A percentile compares a stretch with the other conserved stretches of the same genome.
phyloP scores from a whole-genome alignment of 2,888 invertebrate genomes.

The Emmelina monodactyla region DNA sequence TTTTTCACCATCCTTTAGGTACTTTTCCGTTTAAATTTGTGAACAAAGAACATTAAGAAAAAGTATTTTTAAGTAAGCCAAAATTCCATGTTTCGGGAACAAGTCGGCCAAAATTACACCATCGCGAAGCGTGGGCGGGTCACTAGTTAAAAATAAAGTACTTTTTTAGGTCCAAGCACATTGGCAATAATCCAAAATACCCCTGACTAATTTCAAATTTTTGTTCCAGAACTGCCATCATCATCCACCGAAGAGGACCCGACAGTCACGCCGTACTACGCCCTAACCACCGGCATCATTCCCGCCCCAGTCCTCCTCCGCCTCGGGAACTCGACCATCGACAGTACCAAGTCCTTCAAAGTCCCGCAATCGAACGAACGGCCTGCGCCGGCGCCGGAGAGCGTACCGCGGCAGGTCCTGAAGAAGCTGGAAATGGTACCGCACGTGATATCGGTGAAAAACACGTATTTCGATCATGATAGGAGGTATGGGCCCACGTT shows the following conservation, averaged over 20 bases:
- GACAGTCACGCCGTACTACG: conserved; percentile 53
- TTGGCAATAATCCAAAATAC: too few relatives aligned
- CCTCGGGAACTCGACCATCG: conserved; percentile 58
- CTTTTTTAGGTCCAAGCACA: too few relatives aligned
- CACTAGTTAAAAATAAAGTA: too few relatives aligned
- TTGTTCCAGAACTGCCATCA: conserved; percentile 26
- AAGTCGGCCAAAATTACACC: too few relatives aligned
- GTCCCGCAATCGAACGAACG: conserved; percentile 43
- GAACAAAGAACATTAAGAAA: too few relatives aligned
- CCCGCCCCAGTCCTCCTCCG: conserved; percentile 53
- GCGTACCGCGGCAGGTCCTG: conserved; percentile 16
- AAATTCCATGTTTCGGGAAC: too few relatives aligned
- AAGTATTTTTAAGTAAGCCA: too few relatives aligned
- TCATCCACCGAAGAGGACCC: conserved; percentile 34
- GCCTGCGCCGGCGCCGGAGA: conserved; percentile 16
- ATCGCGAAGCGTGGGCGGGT: too few relatives aligned
- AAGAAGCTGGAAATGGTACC: conserved; percentile 35
- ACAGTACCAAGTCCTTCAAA: conserved; percentile 58
- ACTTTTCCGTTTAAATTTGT: too few relatives aligned
- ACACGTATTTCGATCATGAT: conserved; percentile 56
- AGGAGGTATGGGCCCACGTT: conserved; percentile 76
- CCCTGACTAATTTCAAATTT: conserved; percentile 3
- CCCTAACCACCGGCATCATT: conserved; percentile 42
- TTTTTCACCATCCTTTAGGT: too few relatives aligned
- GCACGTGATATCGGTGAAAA: conserved; percentile 44